Conservation (phyloP, 2,113 vertebrate species). For the Sula dactylatra region DNA sequence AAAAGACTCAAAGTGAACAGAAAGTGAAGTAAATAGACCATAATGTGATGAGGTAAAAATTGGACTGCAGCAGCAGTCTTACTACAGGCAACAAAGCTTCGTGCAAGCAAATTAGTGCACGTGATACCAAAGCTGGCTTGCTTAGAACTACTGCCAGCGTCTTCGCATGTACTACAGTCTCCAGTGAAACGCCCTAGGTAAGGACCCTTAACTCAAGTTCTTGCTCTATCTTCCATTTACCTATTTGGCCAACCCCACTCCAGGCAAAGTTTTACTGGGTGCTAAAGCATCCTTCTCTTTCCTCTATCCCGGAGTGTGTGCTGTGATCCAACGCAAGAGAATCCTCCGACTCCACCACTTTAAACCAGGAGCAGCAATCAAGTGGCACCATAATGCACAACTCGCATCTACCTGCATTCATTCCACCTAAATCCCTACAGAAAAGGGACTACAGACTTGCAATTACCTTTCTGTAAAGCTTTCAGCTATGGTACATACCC, state of each 20-base stretch:
- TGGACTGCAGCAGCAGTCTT: background rate
- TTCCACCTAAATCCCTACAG: background rate
- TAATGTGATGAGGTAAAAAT: background rate
- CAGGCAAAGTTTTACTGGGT: background rate
- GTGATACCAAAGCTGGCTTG: background rate
- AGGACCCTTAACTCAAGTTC: background rate
- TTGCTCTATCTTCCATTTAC: background rate
- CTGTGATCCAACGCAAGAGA: background rate
- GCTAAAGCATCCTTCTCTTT: background rate
- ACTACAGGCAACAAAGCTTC: background rate
- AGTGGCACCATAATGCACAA: background rate
- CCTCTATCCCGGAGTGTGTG: accelerated
- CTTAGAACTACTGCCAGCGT: background rate
- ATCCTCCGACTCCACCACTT: background rate
- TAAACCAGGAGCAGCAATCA: background rate
- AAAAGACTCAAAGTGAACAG: background rate
- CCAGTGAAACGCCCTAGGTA: accelerated
- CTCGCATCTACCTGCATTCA: background rate
- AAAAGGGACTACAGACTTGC: background rate
- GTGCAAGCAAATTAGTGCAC: accelerated
- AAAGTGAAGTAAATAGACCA: background rate
- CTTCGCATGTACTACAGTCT: accelerated
- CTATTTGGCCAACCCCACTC: background rate
- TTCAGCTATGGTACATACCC: background rate
- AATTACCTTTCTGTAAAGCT: background rate